A percentile compares a stretch with the other conserved stretches of the same genome.
Conservation (phyloP, 2,113 vertebrate species). For the Dipodomys spectabilis region DNA sequence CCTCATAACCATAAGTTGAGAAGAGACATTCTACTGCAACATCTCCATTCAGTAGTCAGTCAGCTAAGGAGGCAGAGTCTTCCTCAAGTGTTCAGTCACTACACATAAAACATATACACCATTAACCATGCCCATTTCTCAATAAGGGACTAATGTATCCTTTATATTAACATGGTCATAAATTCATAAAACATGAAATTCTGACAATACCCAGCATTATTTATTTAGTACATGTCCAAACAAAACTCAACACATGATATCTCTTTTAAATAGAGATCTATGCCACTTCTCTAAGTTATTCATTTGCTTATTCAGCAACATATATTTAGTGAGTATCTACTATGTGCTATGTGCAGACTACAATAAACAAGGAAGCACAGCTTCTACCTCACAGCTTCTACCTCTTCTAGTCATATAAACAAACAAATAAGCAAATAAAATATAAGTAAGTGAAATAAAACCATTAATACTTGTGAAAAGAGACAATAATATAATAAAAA, state of each 20-base stretch:
- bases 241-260: background rate
- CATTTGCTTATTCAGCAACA: background rate
- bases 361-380: background rate
- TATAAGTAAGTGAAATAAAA: conserved; percentile 25
- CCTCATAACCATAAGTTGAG: background rate
- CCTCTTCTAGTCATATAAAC: background rate
- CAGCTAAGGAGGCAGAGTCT: background rate
- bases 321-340: background rate
- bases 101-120: background rate
- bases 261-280: background rate
- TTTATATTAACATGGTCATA: background rate
- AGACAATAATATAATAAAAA: background rate
- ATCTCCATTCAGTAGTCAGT: background rate
- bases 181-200: background rate
- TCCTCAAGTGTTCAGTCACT: background rate
- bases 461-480: background rate
- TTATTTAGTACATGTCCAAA: background rate
- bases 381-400: too few species aligned
- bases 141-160: background rate
- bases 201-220: background rate
- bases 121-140: background rate
- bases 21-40: background rate
- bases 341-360: background rate
- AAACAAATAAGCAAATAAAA: background rate
- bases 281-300: background rate